Evolutionary conservation across 2,888 invertebrate genomes (phyloP), one percentile per base, ranked within the genome.

Genomic region (Hypena proboscidalis): DNA sequence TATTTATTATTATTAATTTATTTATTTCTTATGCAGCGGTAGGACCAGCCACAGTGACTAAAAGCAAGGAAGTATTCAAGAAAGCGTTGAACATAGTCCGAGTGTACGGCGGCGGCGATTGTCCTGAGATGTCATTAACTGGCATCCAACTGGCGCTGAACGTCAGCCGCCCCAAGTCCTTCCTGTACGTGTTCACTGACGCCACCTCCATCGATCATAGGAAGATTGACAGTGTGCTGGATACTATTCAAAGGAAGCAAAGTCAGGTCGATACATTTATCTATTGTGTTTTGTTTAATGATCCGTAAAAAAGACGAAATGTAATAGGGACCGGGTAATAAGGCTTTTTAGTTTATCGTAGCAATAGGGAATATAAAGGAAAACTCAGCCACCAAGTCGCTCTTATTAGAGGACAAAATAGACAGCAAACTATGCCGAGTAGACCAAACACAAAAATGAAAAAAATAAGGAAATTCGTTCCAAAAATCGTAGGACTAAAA

Each of bases 131-230:
- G 89, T 92, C 94, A 0, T 74, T 95, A 3, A 89, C 91, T 0
- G 95, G 94, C n/a, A 93, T 95, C 22, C 90, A 92, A 38, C 76
- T 92, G 45, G 95, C 95, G 0, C 80, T 96, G 19, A 92, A 93
- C 60, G 91, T 92, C 5, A 93, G 94, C 23, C 82, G 93, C 7
- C 94, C 95, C 0, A 87, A 92, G 40, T 95, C 95, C 0, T 94
- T 93, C 70, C 87, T 95, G 22, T 96, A 95, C 65, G 95, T 95
- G 14, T 95, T 96, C 76, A 95, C 95, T 1, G 95, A 96, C 67
- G 95, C 95, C 1, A 91, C 94, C 0, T 93, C 95, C 0, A 93
- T 93, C 37, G 96, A 96, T 71, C 93, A 93, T 60, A 76, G 89
- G 36, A 80, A 93, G 3, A 92, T 94, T 0, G 91, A 92, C 6